Evolutionary conservation across 2,888 invertebrate genomes (phyloP).

Genomic region (Electrophaes corylata): DNA sequence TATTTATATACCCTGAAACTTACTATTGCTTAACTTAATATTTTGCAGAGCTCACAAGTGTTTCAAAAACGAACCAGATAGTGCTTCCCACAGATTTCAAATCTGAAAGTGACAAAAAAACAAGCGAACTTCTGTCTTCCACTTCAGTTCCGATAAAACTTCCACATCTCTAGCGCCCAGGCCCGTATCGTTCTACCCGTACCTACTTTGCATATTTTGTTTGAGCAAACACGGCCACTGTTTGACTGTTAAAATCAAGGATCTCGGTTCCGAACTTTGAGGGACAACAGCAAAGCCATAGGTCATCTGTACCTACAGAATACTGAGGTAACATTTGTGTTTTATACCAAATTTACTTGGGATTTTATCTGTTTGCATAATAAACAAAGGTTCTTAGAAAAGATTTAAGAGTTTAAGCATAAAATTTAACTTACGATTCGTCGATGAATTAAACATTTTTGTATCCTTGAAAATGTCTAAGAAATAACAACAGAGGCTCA

Average conservation of each 20-base stretch:
- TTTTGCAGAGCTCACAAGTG: background rate
- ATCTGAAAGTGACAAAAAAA: slow-evolving; percentile 1
- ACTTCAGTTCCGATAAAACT: background rate
- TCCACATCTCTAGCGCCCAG: slow-evolving; percentile 28
- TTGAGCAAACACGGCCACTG: slow-evolving; percentile 76
- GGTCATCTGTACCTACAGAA: slow-evolving; percentile 47
- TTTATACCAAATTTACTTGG: slow-evolving; percentile 4
- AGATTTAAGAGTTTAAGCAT: background rate
- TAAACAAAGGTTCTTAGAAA: background rate
- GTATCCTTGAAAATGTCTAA: slow-evolving; percentile 8
- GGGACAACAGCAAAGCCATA: slow-evolving; percentile 56
- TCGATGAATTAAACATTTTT: slow-evolving; percentile 3
- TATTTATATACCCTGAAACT: too few relatives aligned
- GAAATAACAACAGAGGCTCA: slow-evolving; percentile 36
- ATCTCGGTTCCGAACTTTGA: slow-evolving; percentile 62
- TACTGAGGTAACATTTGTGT: slow-evolving; percentile 4
- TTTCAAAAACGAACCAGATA: background rate
- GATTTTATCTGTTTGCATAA: background rate
- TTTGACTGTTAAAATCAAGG: slow-evolving; percentile 81
- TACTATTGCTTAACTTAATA: background rate
- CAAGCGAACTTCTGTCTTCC: slow-evolving; percentile 1
- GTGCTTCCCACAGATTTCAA: background rate
- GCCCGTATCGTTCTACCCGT: slow-evolving; percentile 75
- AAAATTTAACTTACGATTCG: background rate
- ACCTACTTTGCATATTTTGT: slow-evolving; percentile 82